Conservation (phyloP, 2,113 vertebrate species). For the Sander vitreus region DNA sequence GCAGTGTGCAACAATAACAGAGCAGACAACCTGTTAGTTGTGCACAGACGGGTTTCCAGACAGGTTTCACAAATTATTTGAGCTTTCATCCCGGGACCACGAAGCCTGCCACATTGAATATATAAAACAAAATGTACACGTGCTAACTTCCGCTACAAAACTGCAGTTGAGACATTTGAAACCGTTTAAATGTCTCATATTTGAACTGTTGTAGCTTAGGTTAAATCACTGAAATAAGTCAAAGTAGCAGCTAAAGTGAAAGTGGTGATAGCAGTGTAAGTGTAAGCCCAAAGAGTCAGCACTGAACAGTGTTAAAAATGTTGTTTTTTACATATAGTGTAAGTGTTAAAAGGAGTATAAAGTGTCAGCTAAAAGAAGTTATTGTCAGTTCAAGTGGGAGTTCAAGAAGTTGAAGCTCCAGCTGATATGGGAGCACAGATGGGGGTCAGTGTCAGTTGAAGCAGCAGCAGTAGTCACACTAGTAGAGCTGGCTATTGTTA, state of each 20-base stretch:
- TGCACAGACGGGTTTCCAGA: constrained; percentile 30
- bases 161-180: neutral
- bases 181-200: neutral
- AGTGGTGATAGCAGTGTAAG: neutral
- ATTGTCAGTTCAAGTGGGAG: neutral
- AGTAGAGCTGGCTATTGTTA: neutral
- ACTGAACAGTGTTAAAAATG: neutral
- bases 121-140: neutral
- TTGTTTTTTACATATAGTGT: neutral
- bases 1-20: constrained; percentile 11
- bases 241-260: too few species aligned
- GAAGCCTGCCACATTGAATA: neutral
- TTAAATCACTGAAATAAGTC: neutral
- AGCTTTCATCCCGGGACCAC: neutral
- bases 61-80: constrained; percentile 38
- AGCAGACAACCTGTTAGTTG: constrained; percentile 48
- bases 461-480: neutral
- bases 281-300: neutral
- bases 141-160: neutral
- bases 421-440: neutral
- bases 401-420: neutral
- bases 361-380: neutral
- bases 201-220: too few species aligned
- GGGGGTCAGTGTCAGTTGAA: neutral
- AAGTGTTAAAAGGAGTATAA: neutral